Conservation (phyloP, 2,797 vertebrate genomes). For the Acanthiza pusilla region DNA sequence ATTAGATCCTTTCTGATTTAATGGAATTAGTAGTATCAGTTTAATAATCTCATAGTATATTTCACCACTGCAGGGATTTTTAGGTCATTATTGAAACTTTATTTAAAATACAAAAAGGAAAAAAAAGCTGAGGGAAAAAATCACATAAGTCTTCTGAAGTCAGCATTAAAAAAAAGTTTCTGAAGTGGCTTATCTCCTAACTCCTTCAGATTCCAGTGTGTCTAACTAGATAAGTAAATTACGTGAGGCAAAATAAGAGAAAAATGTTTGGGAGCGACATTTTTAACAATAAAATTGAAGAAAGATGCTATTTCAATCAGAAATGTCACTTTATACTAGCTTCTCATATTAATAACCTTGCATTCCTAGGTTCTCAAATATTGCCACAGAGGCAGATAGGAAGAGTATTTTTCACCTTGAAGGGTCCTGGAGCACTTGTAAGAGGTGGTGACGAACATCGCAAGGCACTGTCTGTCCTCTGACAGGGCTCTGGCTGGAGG, state of each 20-base stretch:
- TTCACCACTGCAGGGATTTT: not conserved
- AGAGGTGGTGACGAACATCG: not conserved
- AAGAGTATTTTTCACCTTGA: not conserved
- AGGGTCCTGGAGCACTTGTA: not conserved
- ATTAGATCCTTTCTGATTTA: not conserved
- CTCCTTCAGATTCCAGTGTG: not conserved
- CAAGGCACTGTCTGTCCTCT: not conserved
- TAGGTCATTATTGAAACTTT: not conserved
- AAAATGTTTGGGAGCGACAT: not conserved
- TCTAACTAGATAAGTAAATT: not conserved
- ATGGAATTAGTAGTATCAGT: not conserved
- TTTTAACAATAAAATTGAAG: conserved; percentile 8
- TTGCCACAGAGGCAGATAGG: not conserved
- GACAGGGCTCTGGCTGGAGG: not conserved
- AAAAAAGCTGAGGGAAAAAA: not conserved
- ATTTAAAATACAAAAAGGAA: not conserved
- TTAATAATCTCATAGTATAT: not conserved
- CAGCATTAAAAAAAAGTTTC: not conserved
- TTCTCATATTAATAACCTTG: not conserved
- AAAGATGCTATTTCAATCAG: not conserved
- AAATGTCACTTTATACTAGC: not conserved
- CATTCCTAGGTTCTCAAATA: not conserved
- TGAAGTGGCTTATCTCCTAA: not conserved
- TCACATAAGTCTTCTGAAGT: not conserved
- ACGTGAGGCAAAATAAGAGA: not conserved